Evolutionary conservation across 2,797 vertebrate genomes (phyloP).

Genomic region (Acanthopagrus latus): DNA sequence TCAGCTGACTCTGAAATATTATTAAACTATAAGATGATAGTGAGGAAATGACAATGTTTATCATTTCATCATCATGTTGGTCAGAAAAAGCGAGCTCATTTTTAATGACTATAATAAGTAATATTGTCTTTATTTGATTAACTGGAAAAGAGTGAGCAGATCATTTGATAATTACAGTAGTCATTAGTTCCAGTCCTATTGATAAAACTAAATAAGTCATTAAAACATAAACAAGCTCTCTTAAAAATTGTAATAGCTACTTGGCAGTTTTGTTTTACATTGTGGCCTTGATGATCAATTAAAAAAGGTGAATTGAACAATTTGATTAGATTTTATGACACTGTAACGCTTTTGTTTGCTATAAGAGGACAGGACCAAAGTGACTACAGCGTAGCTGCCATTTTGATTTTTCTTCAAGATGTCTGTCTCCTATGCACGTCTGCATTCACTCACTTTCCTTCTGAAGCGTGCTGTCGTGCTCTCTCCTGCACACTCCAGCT

Average conservation of each 20-base stretch:
- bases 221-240: neutral
- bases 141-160: neutral
- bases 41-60: neutral
- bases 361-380: neutral
- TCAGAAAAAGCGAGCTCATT: neutral
- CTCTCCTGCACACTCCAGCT: conserved; percentile 2
- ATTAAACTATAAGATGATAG: neutral
- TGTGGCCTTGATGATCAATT: neutral
- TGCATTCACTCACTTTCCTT: neutral
- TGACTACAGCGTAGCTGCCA: conserved; percentile 27
- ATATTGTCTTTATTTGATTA: neutral
- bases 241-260: neutral
- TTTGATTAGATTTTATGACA: neutral
- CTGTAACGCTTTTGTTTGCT: neutral
- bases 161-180: neutral
- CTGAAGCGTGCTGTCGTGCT: neutral
- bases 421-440: conserved; percentile 17
- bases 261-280: neutral
- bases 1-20: neutral
- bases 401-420: conserved; percentile 50
- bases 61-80: neutral
- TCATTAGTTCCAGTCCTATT: neutral
- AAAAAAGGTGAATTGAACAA: neutral
- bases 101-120: neutral
- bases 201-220: too few species aligned